Base-by-base conservation (phyloP, 2,888 invertebrate genomes). In the Incurvaria masculella region DNA sequence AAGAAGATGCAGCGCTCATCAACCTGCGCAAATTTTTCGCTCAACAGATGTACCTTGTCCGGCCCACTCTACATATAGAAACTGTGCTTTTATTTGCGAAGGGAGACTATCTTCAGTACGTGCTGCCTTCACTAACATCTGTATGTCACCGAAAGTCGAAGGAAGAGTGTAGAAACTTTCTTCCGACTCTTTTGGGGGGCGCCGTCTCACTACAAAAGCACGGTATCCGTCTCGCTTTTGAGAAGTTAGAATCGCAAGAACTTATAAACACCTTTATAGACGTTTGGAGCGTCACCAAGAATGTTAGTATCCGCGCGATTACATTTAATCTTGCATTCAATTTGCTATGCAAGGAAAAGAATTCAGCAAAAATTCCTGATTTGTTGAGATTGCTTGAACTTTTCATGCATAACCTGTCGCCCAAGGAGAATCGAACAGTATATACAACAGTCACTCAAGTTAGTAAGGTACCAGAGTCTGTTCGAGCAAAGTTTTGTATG, bases 181-280 rank as follows among this genome's bases (percentile, higher is more conserved):
- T 68, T 8, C 21, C 21, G 47, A 17, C 4, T 3, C 20, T 45
- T 5, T 11, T 45, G 4, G 52, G 65, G 42, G 56, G 64, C 3
- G 68, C 65, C 10, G 69, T 71, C 2, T 71, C 72, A 4, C 50
- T 72, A 27, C 72, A 72, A 54, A 72, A 72, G 54, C 70, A 71
- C 53, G 69, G 66, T 1, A 65, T 72, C 43, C 62, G 69, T 26
- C 51, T 68, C 27, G 65, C 66, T 21, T 66, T 65, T 49, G 49
- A 45, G 5, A 69, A 66, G 51, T 54, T 71, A 18, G 56, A 62
- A 46, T 54, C 58, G 11, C 54, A 60, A n/a, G 61, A 62, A 41
- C 49, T 67, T 5, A 60, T 60, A 55, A 51, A 57, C 49, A 53
- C 64, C 48, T 65, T 70, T 49, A 54, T 56, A 6, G 55, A 61